phyloP scores from a whole-genome alignment of 2,888 invertebrate species.

The Acrobasis repandana region DNA sequence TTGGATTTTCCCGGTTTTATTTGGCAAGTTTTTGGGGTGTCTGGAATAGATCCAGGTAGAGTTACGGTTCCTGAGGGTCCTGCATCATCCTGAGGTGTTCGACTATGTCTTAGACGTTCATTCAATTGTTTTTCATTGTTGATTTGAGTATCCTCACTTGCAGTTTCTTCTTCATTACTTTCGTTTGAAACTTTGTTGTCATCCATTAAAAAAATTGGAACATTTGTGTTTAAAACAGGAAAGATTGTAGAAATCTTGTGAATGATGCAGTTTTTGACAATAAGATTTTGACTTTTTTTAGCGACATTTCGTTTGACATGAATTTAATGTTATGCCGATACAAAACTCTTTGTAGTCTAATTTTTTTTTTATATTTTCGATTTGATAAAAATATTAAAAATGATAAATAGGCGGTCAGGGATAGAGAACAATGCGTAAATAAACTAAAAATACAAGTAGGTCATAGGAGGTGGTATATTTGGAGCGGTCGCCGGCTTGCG shows the following conservation, averaged over 20 bases:
- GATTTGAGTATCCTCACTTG: slow-evolving; percentile 40
- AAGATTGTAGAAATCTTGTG: slow-evolving; percentile 43
- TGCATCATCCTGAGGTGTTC: slow-evolving; percentile 51
- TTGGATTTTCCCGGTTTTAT: slow-evolving; percentile 63
- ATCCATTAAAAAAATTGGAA: slow-evolving; percentile 63
- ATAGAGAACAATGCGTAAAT: too few relatives aligned
- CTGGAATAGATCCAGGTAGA: slow-evolving; percentile 60
- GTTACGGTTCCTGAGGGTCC: slow-evolving; percentile 59
- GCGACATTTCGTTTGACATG: neutral
- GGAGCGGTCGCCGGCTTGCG: neutral
- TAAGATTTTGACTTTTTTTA: slow-evolving; percentile 27
- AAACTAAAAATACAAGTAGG: too few relatives aligned
- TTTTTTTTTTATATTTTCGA: too few relatives aligned
- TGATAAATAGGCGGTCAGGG: too few relatives aligned
- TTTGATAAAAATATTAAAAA: too few relatives aligned
- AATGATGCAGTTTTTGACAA: slow-evolving; percentile 37
- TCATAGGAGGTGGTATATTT: too few relatives aligned
- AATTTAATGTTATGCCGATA: neutral
- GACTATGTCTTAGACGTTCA: slow-evolving; percentile 28
- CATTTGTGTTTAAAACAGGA: slow-evolving; percentile 53
- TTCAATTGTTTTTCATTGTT: slow-evolving; percentile 31
- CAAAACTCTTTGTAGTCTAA: neutral
- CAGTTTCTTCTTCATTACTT: slow-evolving; percentile 45
- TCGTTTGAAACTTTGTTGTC: slow-evolving; percentile 49
- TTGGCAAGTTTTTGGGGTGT: slow-evolving; percentile 35